phyloP scores from a whole-genome alignment of 53 echinoderm and acorn worm species.

The Temnopleurus reevesii region DNA sequence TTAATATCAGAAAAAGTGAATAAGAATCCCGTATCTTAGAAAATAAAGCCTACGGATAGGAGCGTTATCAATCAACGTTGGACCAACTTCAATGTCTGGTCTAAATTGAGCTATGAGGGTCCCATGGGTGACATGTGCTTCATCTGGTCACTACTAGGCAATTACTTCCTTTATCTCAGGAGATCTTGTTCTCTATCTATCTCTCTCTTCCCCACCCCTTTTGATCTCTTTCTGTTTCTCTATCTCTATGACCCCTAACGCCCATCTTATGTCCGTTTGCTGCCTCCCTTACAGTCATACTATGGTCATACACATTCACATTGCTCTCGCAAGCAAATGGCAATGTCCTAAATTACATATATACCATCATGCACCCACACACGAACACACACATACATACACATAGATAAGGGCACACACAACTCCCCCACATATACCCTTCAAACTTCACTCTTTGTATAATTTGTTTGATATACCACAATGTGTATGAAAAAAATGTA shows the following conservation, averaged over 20 bases:
- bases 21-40: not conserved
- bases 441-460: too few relatives aligned
- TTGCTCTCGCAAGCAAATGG: too few relatives aligned
- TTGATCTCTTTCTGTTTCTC: not conserved
- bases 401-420: too few relatives aligned
- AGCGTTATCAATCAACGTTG: not conserved
- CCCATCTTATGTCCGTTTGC: too few relatives aligned
- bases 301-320: too few relatives aligned
- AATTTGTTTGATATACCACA: too few relatives aligned
- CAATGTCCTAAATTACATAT: too few relatives aligned
- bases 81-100: constrained; percentile 14
- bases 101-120: not conserved
- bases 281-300: too few relatives aligned
- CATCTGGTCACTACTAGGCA: not conserved
- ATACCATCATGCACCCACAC: too few relatives aligned
- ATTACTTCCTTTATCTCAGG: not conserved
- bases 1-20: not conserved
- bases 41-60: not conserved
- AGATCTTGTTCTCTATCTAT: not conserved
- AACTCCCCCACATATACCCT: too few relatives aligned
- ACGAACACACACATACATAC: too few relatives aligned
- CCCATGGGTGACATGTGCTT: not conserved
- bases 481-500: too few relatives aligned
- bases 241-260: not conserved
- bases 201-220: not conserved